Evolutionary conservation across 2,888 invertebrate genomes (phyloP), one percentile per base, ranked within the genome.

Genomic region (Notodonta ziczac): DNA sequence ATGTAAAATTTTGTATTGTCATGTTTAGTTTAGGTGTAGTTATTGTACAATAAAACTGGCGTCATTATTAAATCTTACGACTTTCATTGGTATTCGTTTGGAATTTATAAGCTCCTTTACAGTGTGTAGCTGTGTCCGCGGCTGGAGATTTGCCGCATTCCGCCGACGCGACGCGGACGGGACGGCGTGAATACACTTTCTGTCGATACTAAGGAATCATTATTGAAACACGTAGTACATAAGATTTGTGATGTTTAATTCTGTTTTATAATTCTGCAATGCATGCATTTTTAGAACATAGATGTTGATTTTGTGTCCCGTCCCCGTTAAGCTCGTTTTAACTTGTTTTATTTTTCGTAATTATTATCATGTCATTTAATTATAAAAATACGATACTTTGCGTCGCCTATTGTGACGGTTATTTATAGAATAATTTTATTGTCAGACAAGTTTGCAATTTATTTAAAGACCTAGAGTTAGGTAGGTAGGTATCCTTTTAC

Each of bases 221-320:
- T 24, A 51, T 3, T 9, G 10, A 14, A 10, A 51, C 10, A 51
- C 24, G 8, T 51, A 51, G 14, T 14, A 9, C 52, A 52, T 32
- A 5, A 24, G 8, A 52, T 24, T 35, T 52, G 32, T 52, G 52
- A 32, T 14, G 39, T 35, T 7, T 14, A n/a, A 13, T 54, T 54
- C 5, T 54, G 63, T 68, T 67, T 65, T 62, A 54, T 62, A 57
- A 67, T 60, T 58, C 58, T 16, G 63, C 58, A 60, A 56, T 69
- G 82, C 82, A 80, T 82, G 80, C 65, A 68, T 69, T 53, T 53
- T 12, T 40, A 14, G 55, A 14, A 13, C 14, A 55, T 40, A 55
- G 16, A 39, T 53, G 35, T 74, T 71, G 69, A 71, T 74, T 74
- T 62, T 74, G 73, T 77, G 78, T 82, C 82, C 82, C 83, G 82